Percentiles rank a stretch among this genome's conserved stretches.
phyloP scores from a whole-genome alignment of 2,113 vertebrate species.

The Stegostoma tigrinum region DNA sequence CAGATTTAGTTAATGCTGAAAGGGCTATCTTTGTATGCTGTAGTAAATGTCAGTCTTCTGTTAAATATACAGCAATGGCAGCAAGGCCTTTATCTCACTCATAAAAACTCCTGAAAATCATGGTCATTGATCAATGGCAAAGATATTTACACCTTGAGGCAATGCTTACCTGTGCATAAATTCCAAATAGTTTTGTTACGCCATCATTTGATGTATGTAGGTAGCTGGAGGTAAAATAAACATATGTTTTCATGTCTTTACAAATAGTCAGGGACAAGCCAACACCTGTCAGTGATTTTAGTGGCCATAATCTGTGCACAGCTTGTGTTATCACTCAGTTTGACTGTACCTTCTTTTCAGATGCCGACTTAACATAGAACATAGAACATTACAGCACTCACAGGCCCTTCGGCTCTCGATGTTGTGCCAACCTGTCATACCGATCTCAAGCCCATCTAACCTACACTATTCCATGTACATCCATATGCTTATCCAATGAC shows the following conservation, averaged over 20 bases:
- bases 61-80: not conserved
- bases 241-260: not conserved
- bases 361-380: too few species aligned
- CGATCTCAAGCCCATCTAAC: too few species aligned
- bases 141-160: not conserved
- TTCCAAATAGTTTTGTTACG: not conserved
- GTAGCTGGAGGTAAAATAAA: not conserved
- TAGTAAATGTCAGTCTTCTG: not conserved
- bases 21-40: not conserved
- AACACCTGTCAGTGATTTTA: not conserved
- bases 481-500: too few species aligned
- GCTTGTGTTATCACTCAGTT: not conserved
- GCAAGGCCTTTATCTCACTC: not conserved
- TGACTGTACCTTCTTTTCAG: not conserved
- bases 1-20: not conserved
- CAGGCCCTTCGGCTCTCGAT: too few species aligned
- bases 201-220: not conserved
- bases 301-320: not conserved
- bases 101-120: not conserved
- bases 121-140: not conserved
- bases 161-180: not conserved
- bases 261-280: not conserved
- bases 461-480: too few species aligned
- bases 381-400: too few species aligned
- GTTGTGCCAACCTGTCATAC: too few species aligned